Evolutionary conservation across 1,140 invertebrate species (phyloP), one percentile per base, ranked within the genome.

Genomic region (Drosophila tropicalis): DNA sequence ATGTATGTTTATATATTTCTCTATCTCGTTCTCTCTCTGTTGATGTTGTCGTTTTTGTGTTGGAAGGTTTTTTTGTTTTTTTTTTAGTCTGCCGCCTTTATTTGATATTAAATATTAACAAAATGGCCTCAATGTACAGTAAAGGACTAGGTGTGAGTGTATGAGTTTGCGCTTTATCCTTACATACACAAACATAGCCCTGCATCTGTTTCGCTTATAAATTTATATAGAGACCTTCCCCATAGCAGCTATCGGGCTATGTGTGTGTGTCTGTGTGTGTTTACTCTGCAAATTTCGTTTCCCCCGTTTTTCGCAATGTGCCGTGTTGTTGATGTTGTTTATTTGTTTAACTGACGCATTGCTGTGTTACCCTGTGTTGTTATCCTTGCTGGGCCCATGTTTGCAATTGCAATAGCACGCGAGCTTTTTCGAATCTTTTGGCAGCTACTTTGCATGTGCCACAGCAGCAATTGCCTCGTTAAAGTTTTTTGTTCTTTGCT

Each of bases 31-130:
- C 36, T 39, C 12, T 39, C 12, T 39, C 36, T 39, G 22, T 36
- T 19, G 17, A 15, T 51, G 44, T 51, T 51, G 44, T 51, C n/a
- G 44, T 19, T 47, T 47, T 47, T 47, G 12, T 47, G 17, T 47
- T 55, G 10, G 44, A 29, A 29, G 58, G 55, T 39, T 39, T n/a
- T 39, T 61, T 47, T 76, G 72, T 41, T 41, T 60, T 66, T 60
- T 74, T 69, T 44, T 44, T 55, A 58, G 58, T 55, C 65, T 47
- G 70, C 64, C 70, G 72, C 80, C 80, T 86, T 86, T 89, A 89
- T 84, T 89, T 84, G 77, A 76, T 81, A 91, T 90, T 90, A 90
- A 90, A 90, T 90, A 90, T 90, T 90, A 90, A 90, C 80, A 84
- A 90, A 90, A 90, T 90, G 87, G 89, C 87, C 87, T 84, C 83